These are phyloP conservation scores for Diadromus collaris DNA, from an alignment of 2,888 invertebrate species.

Conservation along the genomic window DNA sequence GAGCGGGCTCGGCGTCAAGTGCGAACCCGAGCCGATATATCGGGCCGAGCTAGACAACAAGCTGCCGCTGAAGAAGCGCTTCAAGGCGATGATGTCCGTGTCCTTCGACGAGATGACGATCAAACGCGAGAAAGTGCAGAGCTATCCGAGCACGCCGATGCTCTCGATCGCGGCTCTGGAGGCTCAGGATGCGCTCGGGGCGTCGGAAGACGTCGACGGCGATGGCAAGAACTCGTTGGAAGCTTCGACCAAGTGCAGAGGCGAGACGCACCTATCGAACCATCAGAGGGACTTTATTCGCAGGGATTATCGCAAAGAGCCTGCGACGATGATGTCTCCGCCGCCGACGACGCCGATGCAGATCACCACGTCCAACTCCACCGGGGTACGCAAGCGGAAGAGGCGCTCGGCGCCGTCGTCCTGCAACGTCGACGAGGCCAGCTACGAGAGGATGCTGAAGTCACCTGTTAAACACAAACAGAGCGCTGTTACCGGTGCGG, in stretches of 20 bases:
- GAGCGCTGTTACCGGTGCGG: constrained; percentile 33
- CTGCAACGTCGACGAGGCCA: constrained; percentile 45
- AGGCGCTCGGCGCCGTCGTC: constrained; percentile 56
- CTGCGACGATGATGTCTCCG: constrained; percentile 43
- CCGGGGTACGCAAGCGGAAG: constrained; percentile 63
- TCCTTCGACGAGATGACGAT: constrained; percentile 65
- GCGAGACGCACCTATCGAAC: background rate
- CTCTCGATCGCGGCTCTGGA: constrained; percentile 75
- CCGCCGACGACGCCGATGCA: background rate
- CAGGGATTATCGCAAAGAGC: constrained; percentile 68
- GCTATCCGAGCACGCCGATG: constrained; percentile 71
- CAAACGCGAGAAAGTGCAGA: constrained; percentile 65
- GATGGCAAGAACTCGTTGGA: constrained; percentile 11
- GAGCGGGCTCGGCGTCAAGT: constrained; percentile 64
- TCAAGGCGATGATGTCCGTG: constrained; percentile 71
- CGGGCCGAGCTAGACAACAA: constrained; percentile 70
- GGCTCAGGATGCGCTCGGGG: constrained; percentile 42
- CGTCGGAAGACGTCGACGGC: background rate
- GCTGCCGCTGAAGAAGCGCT: constrained; percentile 76
- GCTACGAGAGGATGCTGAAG: constrained; percentile 62
- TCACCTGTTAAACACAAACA: constrained; percentile 63
- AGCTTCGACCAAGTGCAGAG: background rate
- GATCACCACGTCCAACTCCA: constrained; percentile 36
- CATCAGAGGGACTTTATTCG: constrained; percentile 64
- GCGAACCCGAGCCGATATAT: constrained; percentile 65